Base-by-base conservation (phyloP, 2,797 vertebrate genomes). In the Eurystomus glaucurus region DNA sequence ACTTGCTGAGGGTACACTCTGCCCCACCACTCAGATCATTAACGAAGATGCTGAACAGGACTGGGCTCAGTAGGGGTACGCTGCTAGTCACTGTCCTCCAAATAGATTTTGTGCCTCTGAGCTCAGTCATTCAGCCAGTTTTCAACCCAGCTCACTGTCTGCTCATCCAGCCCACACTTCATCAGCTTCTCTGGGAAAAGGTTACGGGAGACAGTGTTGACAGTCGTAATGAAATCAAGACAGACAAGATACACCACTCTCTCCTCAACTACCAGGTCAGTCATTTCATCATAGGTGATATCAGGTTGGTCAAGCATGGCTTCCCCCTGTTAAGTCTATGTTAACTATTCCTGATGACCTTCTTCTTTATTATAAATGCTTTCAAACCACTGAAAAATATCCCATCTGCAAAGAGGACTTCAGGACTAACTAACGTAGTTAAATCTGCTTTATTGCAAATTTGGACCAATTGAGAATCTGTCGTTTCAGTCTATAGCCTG, bases 51-150 rank as follows among this genome's bases (percentile, higher is more conserved):
- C 21, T 65, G 62, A 68, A 75, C 16, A 37, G 48, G 37, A 58
- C 62, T 25, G 39, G 4, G 11, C 18, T 23, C 15, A 50, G 11
- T 10, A 46, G 52, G 43, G 14, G 13, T 29, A 45, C 21, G 31
- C 14, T 0, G 0, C n/a, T 18, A 20, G n/a, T 25, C 68, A 14
- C n/a, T 3, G 6, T 10, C 29, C 39, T 82, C 45, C 10, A 37
- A 2, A 4, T 15, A 37, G 50, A 51, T 28, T 51, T 23, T 26
- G 45, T 20, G 26, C 33, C 57, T 39, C 33, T 71, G 43, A 62
- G 57, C 9, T 70, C 65, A 26, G 41, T 4, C 61, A 25, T n/a
- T 77, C 64, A 65, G 62, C 15, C 41, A 48, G 13, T 60, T 48
- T 69, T 43, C 48, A 85, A 29, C 11, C 31, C 33, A 78, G 15